Base-by-base conservation (phyloP, 2,888 invertebrate genomes). In the Pollenia labialis region DNA sequence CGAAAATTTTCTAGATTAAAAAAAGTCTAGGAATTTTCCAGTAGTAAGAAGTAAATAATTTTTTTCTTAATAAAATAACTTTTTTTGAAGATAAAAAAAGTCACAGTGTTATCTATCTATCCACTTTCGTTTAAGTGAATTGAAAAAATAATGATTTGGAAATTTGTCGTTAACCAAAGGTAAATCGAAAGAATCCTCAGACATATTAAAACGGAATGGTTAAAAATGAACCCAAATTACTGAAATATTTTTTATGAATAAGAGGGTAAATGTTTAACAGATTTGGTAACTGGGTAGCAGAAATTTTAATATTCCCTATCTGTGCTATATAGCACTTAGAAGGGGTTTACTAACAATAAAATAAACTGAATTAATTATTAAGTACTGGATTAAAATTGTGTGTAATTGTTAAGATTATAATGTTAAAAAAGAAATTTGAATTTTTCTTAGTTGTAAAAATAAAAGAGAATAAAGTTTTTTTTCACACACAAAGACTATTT, bases 381-480 rank as follows among this genome's bases (percentile, higher is more conserved):
- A 74, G 77, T 74, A 68, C 52, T 77, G 86, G 79, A 64, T 83
- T 79, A 52, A 64, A 58, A 64, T 62, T 75, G 74, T 79, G 46
- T 69, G 46, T 77, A n/a, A 54, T 74, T 72, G 60, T 77, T 85
- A 81, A 81, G 72, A 62, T 74, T 18, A 74, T 42, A 74, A 60
- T 52, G n/a, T 48, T 64, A 42, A 48, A 68, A 46, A 69, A 75
- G 4, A 50, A 18, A 54, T 81, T 66, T 66, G 23, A 46, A 42
- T 62, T 62, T 85, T 64, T 44, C 56, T 71, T 71, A 56, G 46
- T 10, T 54, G 11, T 71, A 54, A 62, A 75, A 66, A 18, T 54
- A 81, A 44, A 52, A 23, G 23, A 46, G 14, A 75, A 48, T 7
- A 58, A 42, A n/a, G 32, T 52, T 52, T 52, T 60, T 60, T 18